These are phyloP conservation scores for Trachemys scripta DNA, from an alignment of 2,113 vertebrate species.

Conservation along the genomic window DNA sequence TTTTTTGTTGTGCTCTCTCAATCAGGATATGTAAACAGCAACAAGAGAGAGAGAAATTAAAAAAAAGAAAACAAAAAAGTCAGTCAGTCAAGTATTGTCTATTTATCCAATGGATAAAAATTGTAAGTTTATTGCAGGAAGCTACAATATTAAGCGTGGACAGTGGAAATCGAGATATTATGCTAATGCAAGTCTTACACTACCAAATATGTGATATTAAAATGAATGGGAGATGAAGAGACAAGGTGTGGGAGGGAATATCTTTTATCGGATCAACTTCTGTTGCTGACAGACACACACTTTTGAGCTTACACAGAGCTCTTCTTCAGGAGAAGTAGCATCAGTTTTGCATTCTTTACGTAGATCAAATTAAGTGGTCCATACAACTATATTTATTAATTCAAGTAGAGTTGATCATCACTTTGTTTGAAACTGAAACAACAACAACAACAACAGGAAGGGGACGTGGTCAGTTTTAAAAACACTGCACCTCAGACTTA, in stretches of 20 bases:
- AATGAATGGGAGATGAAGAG: neutral
- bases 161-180: neutral
- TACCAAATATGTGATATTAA: neutral
- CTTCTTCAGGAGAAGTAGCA: neutral
- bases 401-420: slow-evolving; percentile 20
- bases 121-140: neutral
- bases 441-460: neutral
- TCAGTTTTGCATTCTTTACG: neutral
- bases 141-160: neutral
- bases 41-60: fast-evolving
- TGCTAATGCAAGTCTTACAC: neutral
- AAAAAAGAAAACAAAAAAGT: neutral
- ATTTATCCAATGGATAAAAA: neutral
- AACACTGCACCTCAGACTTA: neutral
- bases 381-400: slow-evolving; percentile 53
- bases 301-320: neutral
- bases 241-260: neutral
- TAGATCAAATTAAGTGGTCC: neutral
- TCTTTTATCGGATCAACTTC: neutral
- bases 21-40: neutral
- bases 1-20: neutral
- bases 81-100: neutral
- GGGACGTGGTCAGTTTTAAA: slow-evolving; percentile 49
- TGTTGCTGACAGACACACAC: neutral
- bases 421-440: slow-evolving; percentile 14